These are phyloP conservation scores for Myotis davidii DNA, from an alignment of 2,113 vertebrate species.

Conservation along the genomic window DNA sequence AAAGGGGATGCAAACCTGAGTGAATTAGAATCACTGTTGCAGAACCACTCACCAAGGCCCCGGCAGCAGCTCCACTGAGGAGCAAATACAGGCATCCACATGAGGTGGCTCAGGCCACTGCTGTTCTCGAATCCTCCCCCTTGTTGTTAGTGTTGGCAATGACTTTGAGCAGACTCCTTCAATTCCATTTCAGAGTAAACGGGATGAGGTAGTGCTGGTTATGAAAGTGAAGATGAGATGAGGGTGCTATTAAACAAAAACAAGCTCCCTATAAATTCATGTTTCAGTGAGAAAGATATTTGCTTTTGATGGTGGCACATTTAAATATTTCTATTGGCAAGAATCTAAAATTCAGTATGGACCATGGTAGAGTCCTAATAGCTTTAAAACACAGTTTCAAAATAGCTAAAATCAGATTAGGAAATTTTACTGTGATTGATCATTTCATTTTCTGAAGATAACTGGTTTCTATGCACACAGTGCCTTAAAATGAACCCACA, in stretches of 20 bases:
- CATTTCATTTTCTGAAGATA: background rate
- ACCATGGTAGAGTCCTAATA: background rate
- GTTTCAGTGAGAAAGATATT: background rate
- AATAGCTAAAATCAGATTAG: background rate
- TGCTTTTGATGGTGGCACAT: background rate
- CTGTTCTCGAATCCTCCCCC: background rate
- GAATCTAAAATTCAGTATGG: background rate
- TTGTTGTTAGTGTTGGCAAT: background rate
- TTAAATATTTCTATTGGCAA: background rate
- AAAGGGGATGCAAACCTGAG: background rate
- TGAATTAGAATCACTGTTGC: background rate
- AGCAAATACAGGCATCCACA: background rate
- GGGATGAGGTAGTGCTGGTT: background rate
- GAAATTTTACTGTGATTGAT: background rate
- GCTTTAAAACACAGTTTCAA: background rate
- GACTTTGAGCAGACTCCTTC: background rate
- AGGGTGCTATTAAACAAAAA: background rate
- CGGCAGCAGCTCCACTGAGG: rapidly evolving
- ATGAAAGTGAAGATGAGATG: background rate
- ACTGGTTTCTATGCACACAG: background rate
- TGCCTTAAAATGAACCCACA: background rate
- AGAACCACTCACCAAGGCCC: background rate
- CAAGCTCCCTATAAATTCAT: background rate
- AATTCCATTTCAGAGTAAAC: background rate
- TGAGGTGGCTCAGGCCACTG: rapidly evolving